phyloP scores from a whole-genome alignment of 1,140 invertebrate genomes.

The Drosophila prosaltans region DNA sequence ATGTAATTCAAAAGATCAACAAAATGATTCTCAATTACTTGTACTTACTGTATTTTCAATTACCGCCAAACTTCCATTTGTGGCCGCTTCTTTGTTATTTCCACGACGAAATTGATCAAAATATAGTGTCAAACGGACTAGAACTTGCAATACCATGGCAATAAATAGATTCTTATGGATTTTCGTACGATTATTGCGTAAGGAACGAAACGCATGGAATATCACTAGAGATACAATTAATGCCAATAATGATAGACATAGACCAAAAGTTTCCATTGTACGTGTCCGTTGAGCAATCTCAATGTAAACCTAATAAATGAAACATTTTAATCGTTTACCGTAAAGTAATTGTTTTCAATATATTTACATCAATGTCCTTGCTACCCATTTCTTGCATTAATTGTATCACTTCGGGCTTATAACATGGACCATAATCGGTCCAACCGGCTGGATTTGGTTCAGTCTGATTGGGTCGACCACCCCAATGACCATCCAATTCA shows the following conservation, averaged over 20 bases:
- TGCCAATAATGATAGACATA: constrained; percentile 90
- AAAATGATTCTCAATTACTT: too few relatives aligned
- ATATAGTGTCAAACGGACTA: constrained; percentile 93
- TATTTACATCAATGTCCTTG: constrained; percentile 78
- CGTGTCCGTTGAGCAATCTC: constrained; percentile 90
- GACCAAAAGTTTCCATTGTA: constrained; percentile 91
- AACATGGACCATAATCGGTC: constrained; percentile 94
- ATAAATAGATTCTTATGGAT: constrained; percentile 95
- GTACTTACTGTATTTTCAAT: constrained; percentile 91
- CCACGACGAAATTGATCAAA: constrained; percentile 89
- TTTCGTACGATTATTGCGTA: constrained; percentile 93
- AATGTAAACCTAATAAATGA: constrained; percentile 43
- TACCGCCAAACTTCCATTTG: constrained; percentile 82
- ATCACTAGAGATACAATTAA: constrained; percentile 90
- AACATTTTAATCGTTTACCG: too few relatives aligned
- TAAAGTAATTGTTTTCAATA: neutral
- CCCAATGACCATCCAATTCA: constrained; percentile 89
- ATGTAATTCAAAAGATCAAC: too few relatives aligned
- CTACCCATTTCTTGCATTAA: constrained; percentile 86
- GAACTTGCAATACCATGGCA: constrained; percentile 92
- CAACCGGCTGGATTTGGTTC: constrained; percentile 86
- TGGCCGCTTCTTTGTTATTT: constrained; percentile 47
- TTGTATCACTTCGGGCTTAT: constrained; percentile 88
- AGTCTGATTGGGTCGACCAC: constrained; percentile 83
- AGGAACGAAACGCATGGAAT: constrained; percentile 91